These are phyloP conservation scores for Melanostigma gelatinosum DNA, from an alignment of 2,113 vertebrate species.

Conservation along the genomic window DNA sequence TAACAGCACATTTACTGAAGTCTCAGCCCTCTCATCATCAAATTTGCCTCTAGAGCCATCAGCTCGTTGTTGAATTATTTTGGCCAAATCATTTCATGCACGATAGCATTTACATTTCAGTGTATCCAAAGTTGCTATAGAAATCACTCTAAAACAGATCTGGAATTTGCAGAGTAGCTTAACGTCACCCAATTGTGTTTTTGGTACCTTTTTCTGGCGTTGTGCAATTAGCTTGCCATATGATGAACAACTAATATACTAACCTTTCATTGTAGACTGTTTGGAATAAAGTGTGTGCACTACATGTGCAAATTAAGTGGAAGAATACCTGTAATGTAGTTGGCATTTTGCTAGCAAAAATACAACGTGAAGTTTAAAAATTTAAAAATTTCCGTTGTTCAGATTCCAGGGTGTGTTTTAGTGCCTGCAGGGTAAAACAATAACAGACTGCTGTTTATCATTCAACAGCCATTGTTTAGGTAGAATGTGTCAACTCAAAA, in stretches of 20 bases:
- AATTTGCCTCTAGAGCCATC: background rate
- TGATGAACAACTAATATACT: background rate
- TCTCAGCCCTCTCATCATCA: background rate
- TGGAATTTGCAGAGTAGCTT: background rate
- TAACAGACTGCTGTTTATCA: background rate
- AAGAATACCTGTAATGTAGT: background rate
- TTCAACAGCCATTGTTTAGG: background rate
- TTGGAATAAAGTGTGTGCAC: background rate
- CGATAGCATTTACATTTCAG: background rate
- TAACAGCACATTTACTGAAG: background rate
- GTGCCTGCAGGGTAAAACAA: background rate
- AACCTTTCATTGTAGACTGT: background rate
- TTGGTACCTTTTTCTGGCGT: background rate
- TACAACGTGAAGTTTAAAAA: background rate
- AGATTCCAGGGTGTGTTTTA: background rate
- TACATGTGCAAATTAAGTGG: background rate
- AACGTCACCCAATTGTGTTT: background rate
- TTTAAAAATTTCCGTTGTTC: background rate
- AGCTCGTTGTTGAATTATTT: background rate
- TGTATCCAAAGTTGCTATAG: background rate
- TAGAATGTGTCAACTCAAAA: background rate
- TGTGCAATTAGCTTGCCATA: background rate
- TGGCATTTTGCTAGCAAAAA: background rate
- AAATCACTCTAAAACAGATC: background rate
- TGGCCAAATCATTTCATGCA: background rate